phyloP scores from a whole-genome alignment of 2,888 invertebrate genomes.

The Archaeoteleia sp. region DNA sequence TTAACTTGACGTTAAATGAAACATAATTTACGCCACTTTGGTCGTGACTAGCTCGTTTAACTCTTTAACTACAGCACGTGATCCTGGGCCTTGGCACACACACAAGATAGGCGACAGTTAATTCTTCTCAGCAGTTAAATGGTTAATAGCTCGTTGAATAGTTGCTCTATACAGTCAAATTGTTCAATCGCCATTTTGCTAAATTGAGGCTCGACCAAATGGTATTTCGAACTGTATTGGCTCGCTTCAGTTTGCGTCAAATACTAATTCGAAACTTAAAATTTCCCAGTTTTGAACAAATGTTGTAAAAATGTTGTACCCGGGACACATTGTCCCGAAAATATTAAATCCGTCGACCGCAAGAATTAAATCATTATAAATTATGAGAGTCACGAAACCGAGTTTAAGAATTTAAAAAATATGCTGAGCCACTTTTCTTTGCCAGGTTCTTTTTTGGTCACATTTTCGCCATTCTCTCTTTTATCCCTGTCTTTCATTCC shows the following conservation, averaged over 20 bases:
- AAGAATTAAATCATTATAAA: constrained; percentile 15
- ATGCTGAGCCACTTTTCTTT: constrained; percentile 15
- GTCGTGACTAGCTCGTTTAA: constrained; percentile 49
- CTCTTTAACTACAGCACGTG: constrained; percentile 48
- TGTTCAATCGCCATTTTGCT: constrained; percentile 21
- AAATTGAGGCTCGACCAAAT: too few species aligned
- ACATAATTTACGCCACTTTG: constrained; percentile 47
- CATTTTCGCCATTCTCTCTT: constrained; percentile 9
- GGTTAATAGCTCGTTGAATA: constrained; percentile 35
- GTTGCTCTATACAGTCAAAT: constrained; percentile 23
- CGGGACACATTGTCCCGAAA: constrained; percentile 12
- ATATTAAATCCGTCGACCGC: constrained; percentile 1
- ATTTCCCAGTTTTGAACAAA: neutral
- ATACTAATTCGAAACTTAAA: constrained; percentile 8
- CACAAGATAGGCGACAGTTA: constrained; percentile 46
- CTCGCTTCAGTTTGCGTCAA: too few species aligned
- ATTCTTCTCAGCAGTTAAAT: constrained; percentile 49
- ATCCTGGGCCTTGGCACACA: constrained; percentile 39
- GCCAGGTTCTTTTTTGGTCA: constrained; percentile 12
- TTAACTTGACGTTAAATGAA: constrained; percentile 44
- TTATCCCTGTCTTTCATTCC: constrained; percentile 5
- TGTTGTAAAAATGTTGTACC: neutral
- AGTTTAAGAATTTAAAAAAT: neutral
- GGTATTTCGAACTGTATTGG: too few species aligned
- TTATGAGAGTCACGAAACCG: constrained; percentile 6